Evolutionary conservation across 2,113 vertebrate species (phyloP).

Genomic region (Procavia capensis): DNA sequence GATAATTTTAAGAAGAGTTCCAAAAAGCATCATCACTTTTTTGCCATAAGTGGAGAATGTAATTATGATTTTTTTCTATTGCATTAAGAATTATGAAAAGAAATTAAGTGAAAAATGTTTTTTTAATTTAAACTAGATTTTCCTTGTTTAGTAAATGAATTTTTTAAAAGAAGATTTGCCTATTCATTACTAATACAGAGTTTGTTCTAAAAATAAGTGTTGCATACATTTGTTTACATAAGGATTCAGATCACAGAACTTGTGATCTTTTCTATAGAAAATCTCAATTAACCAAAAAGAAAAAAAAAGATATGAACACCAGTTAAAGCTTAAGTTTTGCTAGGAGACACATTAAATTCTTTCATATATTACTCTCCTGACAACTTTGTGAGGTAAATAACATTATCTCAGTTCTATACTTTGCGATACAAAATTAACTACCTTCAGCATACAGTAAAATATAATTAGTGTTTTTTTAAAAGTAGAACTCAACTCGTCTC

Average conservation of each 20-base stretch:
- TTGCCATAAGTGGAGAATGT: background rate
- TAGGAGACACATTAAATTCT: background rate
- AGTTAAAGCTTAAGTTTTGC: background rate
- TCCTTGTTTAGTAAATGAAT: slow-evolving; percentile 41
- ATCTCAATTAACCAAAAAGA: background rate
- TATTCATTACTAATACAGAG: background rate
- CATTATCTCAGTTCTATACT: background rate
- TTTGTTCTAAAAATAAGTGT: background rate
- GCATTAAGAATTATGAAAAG: background rate
- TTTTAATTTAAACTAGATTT: background rate
- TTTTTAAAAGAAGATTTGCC: background rate
- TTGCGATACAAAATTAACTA: background rate
- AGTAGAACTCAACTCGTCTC: background rate
- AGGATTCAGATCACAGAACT: background rate
- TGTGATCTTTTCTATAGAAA: background rate
- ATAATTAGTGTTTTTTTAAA: background rate
- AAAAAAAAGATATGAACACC: background rate
- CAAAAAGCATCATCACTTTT: background rate
- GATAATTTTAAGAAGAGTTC: slow-evolving; percentile 20
- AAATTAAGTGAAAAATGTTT: background rate
- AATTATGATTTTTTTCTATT: slow-evolving; percentile 2
- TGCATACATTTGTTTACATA: background rate
- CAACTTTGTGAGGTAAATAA: background rate
- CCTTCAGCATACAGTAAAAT: background rate
- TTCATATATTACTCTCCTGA: background rate